Base-by-base conservation (phyloP, 53 echinoderm and acorn worm species). In the Zoroaster sp. region DNA sequence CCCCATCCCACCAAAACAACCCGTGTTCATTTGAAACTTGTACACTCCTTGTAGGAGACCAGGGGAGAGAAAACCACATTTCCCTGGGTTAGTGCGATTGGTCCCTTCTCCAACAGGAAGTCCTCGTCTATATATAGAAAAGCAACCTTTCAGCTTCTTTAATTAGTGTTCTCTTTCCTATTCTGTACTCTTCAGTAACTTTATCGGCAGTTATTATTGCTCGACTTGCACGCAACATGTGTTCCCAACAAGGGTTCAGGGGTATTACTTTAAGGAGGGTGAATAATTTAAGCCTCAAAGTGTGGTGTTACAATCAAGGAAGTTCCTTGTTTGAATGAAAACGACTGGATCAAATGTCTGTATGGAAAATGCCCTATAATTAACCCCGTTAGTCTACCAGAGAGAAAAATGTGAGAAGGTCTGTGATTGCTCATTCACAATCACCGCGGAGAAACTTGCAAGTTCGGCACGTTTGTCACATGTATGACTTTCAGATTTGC, bases 201-300 rank as follows among this genome's bases (percentile, higher is more conserved):
- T 71, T 46, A 85, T 85, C 85, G 32, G 45, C 15, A 9, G 33
- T 69, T 70, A 70, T 70, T 85, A 69, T 69, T 47, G 31, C 25
- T 20, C 34, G 9, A 25, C 85, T 85, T 35, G 85, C 85, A 85
- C 85, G 71, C 85, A 69, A 85, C 71, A 69, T 70, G 70, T 47
- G 51, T 35, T 51, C 82, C 12, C 66, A 43, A 82, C 40, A 67
- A 18, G 68, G 34, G 13, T n/a, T 68, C 66, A 17, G 18, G 4
- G 44, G 82, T 82, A 82, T 67, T 18, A 44, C 0, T 23, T 66
- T 42, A 25, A 17, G 2, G 25, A 40, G 68, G 68, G 66, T 32
- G 68, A 66, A 82, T 67, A 67, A 82, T 15, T 66, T 1, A 54
- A 66, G 68, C 65, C 44, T 35, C 15, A 28, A 42, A 43, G 3